Base-by-base conservation (phyloP, 2,113 vertebrate genomes). In the Acrocephalus arundinaceus region DNA sequence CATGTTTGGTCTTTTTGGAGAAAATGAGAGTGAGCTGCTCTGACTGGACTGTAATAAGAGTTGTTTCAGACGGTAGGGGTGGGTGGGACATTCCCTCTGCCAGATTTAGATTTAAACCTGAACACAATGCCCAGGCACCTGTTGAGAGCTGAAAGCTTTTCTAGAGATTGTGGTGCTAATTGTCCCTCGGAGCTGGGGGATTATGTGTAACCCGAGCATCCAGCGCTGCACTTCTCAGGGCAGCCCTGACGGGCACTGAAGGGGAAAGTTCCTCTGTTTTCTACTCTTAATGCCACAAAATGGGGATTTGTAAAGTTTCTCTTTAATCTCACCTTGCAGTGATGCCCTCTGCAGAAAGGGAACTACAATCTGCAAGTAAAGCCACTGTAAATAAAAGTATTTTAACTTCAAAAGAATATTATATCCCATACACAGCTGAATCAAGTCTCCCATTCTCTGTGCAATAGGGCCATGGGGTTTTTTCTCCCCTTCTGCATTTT, bases 131-230 rank as follows among this genome's bases (percentile, higher is more conserved):
- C 7, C 31, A 75, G 84, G 84, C 95, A 97, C 95, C 96, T 96
- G 96, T 94, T 89, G 83, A 49, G 93, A 91, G 93, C 93, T 92
- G 95, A 95, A 84, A 94, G 95, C 93, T 92, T 87, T 95, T 25
- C 80, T 93, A 8, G 93, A 89, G 89, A 28, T 71, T 67, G 81
- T 55, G 91, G 84, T 90, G 91, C 96, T 94, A 86, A 97, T 94
- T 97, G 94, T 95, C 65, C 61, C 90, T 93, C 4, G 24, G 87
- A 96, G 93, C 91, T 92, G 93, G 84, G 76, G 93, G 96, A 95
- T 96, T 97, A 97, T 54, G 91, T 95, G 95, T 94, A 97, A 97
- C 94, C 76, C 19, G 95, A 97, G 95, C 81, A 52, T 3, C 67
- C 71, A 85, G 90, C 83, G 2, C 88, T 59, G 94, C 63, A 7